phyloP scores from a whole-genome alignment of 1,140 invertebrate species.

The Aphidius ervi region DNA sequence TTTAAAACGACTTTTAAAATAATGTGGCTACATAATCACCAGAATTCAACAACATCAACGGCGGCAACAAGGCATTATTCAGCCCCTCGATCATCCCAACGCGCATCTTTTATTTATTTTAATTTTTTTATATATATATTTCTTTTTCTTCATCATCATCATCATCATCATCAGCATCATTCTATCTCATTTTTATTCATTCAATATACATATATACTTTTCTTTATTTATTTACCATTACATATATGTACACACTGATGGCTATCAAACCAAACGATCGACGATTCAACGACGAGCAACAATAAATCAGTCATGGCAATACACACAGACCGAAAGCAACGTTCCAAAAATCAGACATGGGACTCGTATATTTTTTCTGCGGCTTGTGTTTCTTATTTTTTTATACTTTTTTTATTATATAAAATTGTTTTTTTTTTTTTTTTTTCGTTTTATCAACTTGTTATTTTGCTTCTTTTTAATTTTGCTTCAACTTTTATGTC shows the following conservation, averaged over 20 bases:
- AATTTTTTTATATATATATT: no score
- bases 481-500: background rate
- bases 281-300: conserved; percentile 13
- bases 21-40: conserved; percentile 1
- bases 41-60: background rate
- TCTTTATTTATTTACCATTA: no score
- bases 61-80: conserved; percentile 2
- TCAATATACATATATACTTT: no score
- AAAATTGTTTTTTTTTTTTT: conserved; percentile 12
- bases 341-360: no score
- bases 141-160: background rate
- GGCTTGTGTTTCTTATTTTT: conserved; percentile 14
- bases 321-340: background rate
- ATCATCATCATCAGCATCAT: conserved; percentile 15
- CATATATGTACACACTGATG: no score
- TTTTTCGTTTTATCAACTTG: background rate
- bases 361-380: background rate
- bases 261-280: conserved; percentile 10
- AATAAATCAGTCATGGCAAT: conserved; percentile 14
- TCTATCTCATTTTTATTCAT: background rate
- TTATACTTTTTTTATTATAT: conserved; percentile 12
- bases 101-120: conserved; percentile 5
- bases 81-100: conserved; percentile 27
- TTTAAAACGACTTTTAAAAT: no score
- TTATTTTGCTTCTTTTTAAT: background rate